Base-by-base conservation (phyloP, 2,888 invertebrate species). In the Ophion costatus region DNA sequence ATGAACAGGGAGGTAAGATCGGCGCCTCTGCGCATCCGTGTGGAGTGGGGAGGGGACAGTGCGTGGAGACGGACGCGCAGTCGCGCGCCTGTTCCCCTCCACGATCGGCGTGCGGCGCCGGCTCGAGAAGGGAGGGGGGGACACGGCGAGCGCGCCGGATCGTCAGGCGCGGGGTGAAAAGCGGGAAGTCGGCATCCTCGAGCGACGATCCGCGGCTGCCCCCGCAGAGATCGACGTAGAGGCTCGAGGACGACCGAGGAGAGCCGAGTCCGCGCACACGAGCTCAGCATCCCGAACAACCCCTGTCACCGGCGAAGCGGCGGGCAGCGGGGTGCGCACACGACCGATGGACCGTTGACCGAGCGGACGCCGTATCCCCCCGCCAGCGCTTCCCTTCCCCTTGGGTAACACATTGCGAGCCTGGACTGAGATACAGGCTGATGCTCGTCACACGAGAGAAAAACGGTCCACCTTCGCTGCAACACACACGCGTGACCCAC, bases 211-310 rank as follows among this genome's bases (percentile, higher is more conserved):
- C 69, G 91, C 90, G 91, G 91, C 90, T 92, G 91, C 93, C 93
- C 93, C 93, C 93, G 93, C 93, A 93, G 92, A 92, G 93, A 92
- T 93, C 92, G 89, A 88, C 93, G 93, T 91, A 91, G 86, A 90
- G 73, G 78, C 80, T 87, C 93, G 93, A 92, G 80, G 67, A 0
- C 3, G 29, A 10, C 80, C 93, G 93, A 90, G 33, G 59, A 0
- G 9, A 14, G 33, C 75, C 91, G 92, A 88, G 87, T 74, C 78
- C 74, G 87, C 86, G 89, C 88, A 85, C 66, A 82, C 14, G 76
- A 56, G 66, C 88, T 76, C 87, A 79, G 77, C 83, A 59, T 87
- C 83, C 82, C 80, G 69, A 77, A 77, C 81, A 82, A 77, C 82
- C 85, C 82, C 85, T 77, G 73, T 70, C 59, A 24, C 29, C 45